Base-by-base conservation (phyloP, 2,113 vertebrate species). In the Apteryx mantelli region DNA sequence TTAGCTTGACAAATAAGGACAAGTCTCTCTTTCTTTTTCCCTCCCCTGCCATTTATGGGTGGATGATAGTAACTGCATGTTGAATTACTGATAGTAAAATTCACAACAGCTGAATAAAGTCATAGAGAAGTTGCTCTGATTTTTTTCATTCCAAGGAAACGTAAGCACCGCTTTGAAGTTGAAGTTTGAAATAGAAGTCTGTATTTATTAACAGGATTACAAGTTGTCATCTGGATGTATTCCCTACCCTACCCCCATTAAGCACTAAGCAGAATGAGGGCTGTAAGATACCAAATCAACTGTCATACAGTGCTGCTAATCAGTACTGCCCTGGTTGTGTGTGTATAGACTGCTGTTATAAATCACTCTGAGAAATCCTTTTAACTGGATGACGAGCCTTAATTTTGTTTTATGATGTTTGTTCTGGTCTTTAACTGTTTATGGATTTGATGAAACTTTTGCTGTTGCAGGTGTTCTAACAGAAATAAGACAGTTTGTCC, bases 351-450 rank as follows among this genome's bases (percentile, higher is more conserved):
- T 94, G 95, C 74, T 4, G 11, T 88, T 82, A 86, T 89, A 66
- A 94, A 93, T 84, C 11, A 3, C 78, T 86, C 89, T 91, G 86
- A 88, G 91, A 96, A 96, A 93, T 95, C 95, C 81, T 76, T 93
- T 93, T 92, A 95, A 73, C 90, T 34, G n/a, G 58, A 61, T 82
- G 65, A 78, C 87, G 94, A 2, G 24, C 80, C 69, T 93, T 86
- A 56, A 52, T 95, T 97, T 83, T 82, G 22, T 55, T 96, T 91
- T 95, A 92, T 89, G 79, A 70, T 79, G 32, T 83, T 80, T 92
- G 56, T 83, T 93, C 86, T 96, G 81, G 42, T 90, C 84, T 88
- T 46, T 94, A 88, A 73, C 79, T 94, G 70, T 95, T 92, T 86
- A 93, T 77, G 86, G 65, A 25, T 58, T n/a, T 93, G 92, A 84